Conservation (phyloP, 2,888 invertebrate genomes). For the Nomada hirtipes region DNA sequence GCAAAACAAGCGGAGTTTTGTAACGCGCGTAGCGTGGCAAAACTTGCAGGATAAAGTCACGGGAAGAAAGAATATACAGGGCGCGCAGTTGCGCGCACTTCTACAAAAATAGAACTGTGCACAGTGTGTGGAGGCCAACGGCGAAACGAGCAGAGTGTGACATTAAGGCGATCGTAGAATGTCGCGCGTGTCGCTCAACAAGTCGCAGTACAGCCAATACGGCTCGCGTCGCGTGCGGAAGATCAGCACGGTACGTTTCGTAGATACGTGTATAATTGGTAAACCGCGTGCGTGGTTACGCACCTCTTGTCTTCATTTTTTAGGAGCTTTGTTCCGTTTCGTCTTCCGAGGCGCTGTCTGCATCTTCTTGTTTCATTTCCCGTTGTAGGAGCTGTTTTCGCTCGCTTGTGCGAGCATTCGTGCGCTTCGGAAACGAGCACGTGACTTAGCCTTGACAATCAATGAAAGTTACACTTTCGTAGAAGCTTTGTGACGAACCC, state of each 20-base stretch:
- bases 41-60: constrained; percentile 52
- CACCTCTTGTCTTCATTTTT: constrained; percentile 5
- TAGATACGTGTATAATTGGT: constrained; percentile 40
- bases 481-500: constrained; percentile 13
- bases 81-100: constrained; percentile 72
- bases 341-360: background rate
- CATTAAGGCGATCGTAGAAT: constrained; percentile 76
- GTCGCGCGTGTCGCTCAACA: constrained; percentile 84
- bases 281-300: constrained; percentile 10
- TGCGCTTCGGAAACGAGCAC: constrained; percentile 39
- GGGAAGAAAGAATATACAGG: constrained; percentile 54
- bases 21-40: constrained; percentile 28
- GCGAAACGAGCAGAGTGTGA: constrained; percentile 62
- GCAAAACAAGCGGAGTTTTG: constrained; percentile 31
- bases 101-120: constrained; percentile 63
- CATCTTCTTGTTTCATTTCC: background rate
- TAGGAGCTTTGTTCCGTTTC: constrained; percentile 18
- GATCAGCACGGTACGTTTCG: constrained; percentile 82
- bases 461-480: constrained; percentile 52
- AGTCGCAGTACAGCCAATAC: constrained; percentile 83
- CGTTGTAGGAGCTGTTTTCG: background rate
- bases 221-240: constrained; percentile 83
- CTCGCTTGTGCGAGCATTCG: background rate
- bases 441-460: constrained; percentile 69
- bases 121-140: constrained; percentile 50